phyloP scores from a whole-genome alignment of 2,797 vertebrate genomes.

The Cacajao melanocephalus region DNA sequence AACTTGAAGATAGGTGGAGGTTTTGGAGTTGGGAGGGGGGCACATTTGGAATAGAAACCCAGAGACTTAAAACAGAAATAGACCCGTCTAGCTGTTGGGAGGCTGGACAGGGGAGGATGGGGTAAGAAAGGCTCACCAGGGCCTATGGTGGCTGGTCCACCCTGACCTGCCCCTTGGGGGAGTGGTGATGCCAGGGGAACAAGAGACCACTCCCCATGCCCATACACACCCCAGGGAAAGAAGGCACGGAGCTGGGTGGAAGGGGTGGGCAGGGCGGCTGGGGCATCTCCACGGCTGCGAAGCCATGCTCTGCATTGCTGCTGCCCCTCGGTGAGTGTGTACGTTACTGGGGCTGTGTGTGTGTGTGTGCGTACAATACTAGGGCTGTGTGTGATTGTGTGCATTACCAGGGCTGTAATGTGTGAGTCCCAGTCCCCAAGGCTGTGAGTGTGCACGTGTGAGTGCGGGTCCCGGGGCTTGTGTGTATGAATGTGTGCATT shows the following conservation, averaged over 20 bases:
- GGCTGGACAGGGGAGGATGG: not conserved
- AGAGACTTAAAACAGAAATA: not conserved
- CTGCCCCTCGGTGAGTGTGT: not conserved
- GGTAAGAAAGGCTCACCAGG: not conserved
- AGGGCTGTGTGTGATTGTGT: too few species aligned
- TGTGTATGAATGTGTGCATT: not conserved
- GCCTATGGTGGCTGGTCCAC: not conserved
- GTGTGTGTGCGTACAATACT: too few species aligned
- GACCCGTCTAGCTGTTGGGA: not conserved
- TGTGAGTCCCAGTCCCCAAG: too few species aligned
- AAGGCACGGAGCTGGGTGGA: not conserved
- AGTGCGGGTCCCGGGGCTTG: too few species aligned
- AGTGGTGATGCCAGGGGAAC: not conserved
- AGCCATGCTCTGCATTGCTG: not conserved
- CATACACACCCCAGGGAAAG: not conserved
- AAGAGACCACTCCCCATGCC: not conserved
- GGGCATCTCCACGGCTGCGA: not conserved
- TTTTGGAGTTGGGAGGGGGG: not conserved
- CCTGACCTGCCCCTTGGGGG: not conserved
- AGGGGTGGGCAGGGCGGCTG: not conserved
- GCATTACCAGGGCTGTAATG: too few species aligned
- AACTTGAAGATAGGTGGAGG: not conserved
- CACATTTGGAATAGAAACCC: not conserved
- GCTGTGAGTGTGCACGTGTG: too few species aligned
- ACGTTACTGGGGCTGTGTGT: not conserved